phyloP scores from a whole-genome alignment of 2,113 vertebrate species.

The Terrapene triunguis region DNA sequence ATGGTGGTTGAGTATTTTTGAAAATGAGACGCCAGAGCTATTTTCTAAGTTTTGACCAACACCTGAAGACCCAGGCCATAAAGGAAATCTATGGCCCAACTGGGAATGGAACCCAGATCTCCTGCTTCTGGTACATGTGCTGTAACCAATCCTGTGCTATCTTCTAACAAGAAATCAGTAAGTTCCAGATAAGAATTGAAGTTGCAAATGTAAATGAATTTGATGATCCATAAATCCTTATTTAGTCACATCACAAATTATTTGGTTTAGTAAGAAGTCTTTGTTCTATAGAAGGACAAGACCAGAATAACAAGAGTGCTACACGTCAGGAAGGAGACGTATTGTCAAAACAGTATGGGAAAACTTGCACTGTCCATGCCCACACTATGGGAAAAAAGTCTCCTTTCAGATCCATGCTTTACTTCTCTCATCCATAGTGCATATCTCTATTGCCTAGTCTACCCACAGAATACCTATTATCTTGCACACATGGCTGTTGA shows the following conservation, averaged over 20 bases:
- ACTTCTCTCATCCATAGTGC: background rate
- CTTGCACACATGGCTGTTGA: background rate
- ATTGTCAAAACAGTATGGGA: background rate
- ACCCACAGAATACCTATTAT: accelerated
- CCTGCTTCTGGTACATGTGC: background rate
- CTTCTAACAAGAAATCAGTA: background rate
- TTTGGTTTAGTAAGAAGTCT: background rate
- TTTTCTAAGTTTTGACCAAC: background rate
- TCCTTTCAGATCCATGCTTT: background rate
- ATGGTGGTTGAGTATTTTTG: background rate
- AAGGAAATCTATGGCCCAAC: accelerated
- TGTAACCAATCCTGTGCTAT: background rate
- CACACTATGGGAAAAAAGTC: background rate
- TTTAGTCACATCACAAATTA: background rate
- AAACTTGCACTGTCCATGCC: accelerated
- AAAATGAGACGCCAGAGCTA: background rate
- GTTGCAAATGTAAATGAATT: background rate
- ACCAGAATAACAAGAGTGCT: background rate
- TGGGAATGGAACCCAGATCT: background rate
- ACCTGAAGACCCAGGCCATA: background rate
- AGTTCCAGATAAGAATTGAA: background rate
- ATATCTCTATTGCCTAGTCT: background rate
- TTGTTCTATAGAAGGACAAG: background rate
- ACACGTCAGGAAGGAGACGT: accelerated
- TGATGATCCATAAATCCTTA: background rate